Conservation (phyloP, 2,113 vertebrate species). For the Barnardius zonarius region DNA sequence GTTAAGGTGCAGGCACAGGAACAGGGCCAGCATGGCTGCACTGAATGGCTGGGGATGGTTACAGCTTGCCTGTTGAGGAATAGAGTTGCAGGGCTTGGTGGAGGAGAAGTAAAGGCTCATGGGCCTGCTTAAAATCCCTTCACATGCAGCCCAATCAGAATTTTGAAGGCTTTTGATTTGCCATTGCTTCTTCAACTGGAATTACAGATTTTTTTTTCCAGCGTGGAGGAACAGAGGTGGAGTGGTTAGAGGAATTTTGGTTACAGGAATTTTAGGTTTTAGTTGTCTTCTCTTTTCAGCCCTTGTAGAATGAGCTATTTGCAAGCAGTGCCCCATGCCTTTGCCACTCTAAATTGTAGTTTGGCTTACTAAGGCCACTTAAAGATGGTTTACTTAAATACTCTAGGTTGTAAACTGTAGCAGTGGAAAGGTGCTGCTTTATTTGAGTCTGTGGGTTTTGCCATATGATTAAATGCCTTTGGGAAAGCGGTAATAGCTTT, state of each 20-base stretch:
- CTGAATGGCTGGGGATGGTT: fast-evolving
- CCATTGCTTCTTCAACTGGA: not conserved
- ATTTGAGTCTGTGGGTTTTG: too few species aligned
- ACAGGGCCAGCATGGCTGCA: fast-evolving
- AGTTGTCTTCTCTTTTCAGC: not conserved
- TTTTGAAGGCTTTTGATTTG: too few species aligned
- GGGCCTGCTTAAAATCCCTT: not conserved
- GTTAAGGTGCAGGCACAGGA: not conserved
- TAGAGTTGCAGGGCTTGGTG: not conserved
- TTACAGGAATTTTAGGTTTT: not conserved
- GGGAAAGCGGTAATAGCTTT: not conserved
- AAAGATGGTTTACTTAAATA: not conserved
- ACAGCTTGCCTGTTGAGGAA: fast-evolving
- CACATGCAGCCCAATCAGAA: not conserved
- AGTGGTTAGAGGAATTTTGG: not conserved
- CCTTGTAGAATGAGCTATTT: not conserved
- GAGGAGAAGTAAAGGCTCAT: too few species aligned
- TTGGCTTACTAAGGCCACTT: not conserved
- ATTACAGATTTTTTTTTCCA: not conserved
- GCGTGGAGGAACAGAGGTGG: not conserved
- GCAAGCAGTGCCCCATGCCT: not conserved
- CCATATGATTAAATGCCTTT: fast-evolving
- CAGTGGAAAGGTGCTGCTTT: not conserved
- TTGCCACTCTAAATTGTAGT: not conserved
- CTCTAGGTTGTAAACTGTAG: not conserved